phyloP scores from a whole-genome alignment of 2,797 vertebrate genomes.

The Pangasius sanitwongsei region DNA sequence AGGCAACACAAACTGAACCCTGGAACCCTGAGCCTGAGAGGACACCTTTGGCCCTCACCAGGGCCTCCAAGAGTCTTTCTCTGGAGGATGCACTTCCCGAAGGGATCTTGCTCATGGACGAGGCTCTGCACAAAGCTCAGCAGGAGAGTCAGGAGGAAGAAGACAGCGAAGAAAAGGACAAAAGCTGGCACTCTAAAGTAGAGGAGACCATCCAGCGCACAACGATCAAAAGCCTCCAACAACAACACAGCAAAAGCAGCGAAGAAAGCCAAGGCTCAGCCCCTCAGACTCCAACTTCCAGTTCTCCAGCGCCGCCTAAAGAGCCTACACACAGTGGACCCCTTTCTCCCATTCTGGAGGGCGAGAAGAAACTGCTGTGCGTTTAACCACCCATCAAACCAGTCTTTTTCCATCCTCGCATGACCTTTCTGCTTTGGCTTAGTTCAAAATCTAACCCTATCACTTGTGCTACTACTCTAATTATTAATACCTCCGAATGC shows the following conservation, averaged over 20 bases:
- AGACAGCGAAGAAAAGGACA: slow-evolving; percentile 64
- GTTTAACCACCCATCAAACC: slow-evolving; percentile 53
- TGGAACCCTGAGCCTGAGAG: slow-evolving; percentile 44
- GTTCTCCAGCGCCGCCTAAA: slow-evolving; percentile 56
- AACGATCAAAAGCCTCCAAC: slow-evolving; percentile 63
- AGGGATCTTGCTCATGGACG: slow-evolving; percentile 33
- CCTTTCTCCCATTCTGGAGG: slow-evolving; percentile 67
- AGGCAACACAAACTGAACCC: slow-evolving; percentile 74
- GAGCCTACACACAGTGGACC: slow-evolving; percentile 63
- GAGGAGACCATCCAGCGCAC: slow-evolving; percentile 73
- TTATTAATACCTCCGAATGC: slow-evolving; percentile 22
- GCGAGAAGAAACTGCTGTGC: slow-evolving; percentile 74
- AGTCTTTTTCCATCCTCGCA: slow-evolving; percentile 52
- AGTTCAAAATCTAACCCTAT: slow-evolving; percentile 47
- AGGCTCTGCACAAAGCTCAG: slow-evolving; percentile 61
- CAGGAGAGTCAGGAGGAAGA: slow-evolving; percentile 64
- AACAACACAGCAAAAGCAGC: slow-evolving; percentile 66
- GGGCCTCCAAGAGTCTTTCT: slow-evolving; percentile 64
- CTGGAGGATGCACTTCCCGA: slow-evolving; percentile 71
- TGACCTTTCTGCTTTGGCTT: slow-evolving; percentile 55
- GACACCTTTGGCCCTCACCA: slow-evolving; percentile 52
- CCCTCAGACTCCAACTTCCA: slow-evolving; percentile 56
- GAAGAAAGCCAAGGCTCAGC: slow-evolving; percentile 64
- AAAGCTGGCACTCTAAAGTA: slow-evolving; percentile 63
- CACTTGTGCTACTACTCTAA: slow-evolving; percentile 56